Base-by-base conservation (phyloP, 2,888 invertebrate genomes). In the Torymus tubicola region DNA sequence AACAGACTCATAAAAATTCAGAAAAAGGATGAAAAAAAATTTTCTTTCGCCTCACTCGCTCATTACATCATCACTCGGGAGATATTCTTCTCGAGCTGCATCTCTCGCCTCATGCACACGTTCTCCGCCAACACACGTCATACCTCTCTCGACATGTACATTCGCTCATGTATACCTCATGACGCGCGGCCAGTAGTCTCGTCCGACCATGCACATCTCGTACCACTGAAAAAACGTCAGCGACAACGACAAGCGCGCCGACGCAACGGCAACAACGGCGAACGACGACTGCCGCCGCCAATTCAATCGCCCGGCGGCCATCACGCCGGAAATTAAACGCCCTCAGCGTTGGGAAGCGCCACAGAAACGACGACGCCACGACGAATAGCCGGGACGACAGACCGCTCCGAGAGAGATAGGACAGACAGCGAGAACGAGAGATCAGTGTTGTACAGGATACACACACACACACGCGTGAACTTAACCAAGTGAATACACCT, bases 181-280 rank as follows among this genome's bases (percentile, higher is more conserved):
- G 42, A 71, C 61, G 52, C 67, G 61, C 76, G 63, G 42, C 42
- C 42, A n/a, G 11, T 61, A n/a, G 58, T 21, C 18, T 16, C 67
- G 72, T 67, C 72, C 61, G 65, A 14, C 52, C 65, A 65, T 58
- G 31, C 52, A 64, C 64, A 63, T 53, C 79, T 74, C 69, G 69
- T 79, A 64, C 74, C 50, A 69, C 74, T 69, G 63, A 69, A 79
- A 69, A 78, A 24, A 24, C 52, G 8, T n/a, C 52, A 13, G 60
- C n/a, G 21, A 21, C 21, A 42, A 42, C 42, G 42, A 42, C 42
- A 42, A 21, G 31, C 61, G 64, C 64, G 68, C 10, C 52, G 61
- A 65, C 42, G 53, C 61, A 31, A 11, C 55, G 16, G 31, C 31
- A 14, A 42, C 64, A 21, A 21, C 67, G n/a, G 5, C 52, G 53